Evolutionary conservation across 2,888 invertebrate genomes (phyloP).

Genomic region (Tridacna crocea): DNA sequence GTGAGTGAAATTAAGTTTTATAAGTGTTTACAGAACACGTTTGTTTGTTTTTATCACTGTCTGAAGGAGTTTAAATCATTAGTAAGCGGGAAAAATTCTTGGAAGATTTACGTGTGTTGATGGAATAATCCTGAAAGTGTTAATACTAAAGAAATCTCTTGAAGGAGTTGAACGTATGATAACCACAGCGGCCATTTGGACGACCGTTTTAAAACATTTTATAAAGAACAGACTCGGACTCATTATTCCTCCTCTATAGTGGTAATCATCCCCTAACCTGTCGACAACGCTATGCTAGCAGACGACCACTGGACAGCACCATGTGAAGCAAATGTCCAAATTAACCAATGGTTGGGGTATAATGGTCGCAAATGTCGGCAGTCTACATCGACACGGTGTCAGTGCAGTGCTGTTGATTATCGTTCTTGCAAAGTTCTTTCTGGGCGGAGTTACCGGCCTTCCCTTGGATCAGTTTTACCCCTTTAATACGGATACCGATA

Average conservation of each 20-base stretch:
- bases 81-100: too few relatives aligned
- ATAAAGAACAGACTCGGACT: constrained; percentile 7
- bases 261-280: neutral
- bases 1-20: too few relatives aligned
- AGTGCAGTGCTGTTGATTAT: constrained; percentile 26
- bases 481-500: constrained; percentile 28
- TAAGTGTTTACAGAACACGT: too few relatives aligned
- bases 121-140: too few relatives aligned
- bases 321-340: constrained; percentile 48
- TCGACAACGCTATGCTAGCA: constrained; percentile 48
- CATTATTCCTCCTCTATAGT: neutral
- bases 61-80: too few relatives aligned
- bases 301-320: constrained; percentile 20
- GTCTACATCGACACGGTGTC: constrained; percentile 22
- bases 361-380: constrained; percentile 60
- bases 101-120: too few relatives aligned
- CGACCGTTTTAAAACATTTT: too few relatives aligned
- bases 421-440: constrained; percentile 15
- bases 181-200: too few relatives aligned
- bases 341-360: constrained; percentile 53
- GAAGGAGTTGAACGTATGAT: too few relatives aligned
- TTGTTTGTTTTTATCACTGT: too few relatives aligned
- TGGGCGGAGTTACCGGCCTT: constrained; percentile 23
- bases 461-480: constrained; percentile 50
- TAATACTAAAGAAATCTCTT: too few relatives aligned